A percentile compares a stretch with the other conserved stretches of the same genome.
Conservation (phyloP, 2,888 invertebrate genomes). For the Dynastes maya region DNA sequence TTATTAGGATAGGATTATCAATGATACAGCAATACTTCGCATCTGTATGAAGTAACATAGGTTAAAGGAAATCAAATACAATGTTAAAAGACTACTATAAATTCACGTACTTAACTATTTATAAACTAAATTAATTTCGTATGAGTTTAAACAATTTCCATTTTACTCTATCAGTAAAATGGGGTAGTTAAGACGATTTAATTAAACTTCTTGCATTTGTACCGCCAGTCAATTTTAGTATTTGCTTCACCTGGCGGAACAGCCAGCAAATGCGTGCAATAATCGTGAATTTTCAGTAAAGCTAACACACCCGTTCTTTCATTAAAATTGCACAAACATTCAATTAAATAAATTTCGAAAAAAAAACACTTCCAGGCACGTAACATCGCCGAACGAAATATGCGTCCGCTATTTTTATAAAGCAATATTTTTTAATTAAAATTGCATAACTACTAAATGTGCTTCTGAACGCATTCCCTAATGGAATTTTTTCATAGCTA, state of each 20-base stretch:
- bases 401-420: slow-evolving; percentile 29
- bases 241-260: not conserved
- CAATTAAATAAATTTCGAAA: slow-evolving; percentile 24
- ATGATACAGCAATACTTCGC: too few relatives aligned
- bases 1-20: too few relatives aligned
- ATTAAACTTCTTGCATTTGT: too few relatives aligned
- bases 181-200: too few relatives aligned
- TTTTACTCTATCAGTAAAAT: too few relatives aligned
- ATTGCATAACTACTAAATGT: slow-evolving; percentile 27
- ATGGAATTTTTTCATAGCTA: not conserved
- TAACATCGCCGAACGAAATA: slow-evolving; percentile 1
- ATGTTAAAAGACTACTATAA: too few relatives aligned
- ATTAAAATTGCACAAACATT: slow-evolving; percentile 21
- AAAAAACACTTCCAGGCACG: slow-evolving; percentile 16
- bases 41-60: too few relatives aligned
- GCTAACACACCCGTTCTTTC: slow-evolving; percentile 16
- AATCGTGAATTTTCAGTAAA: slow-evolving; percentile 33
- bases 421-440: slow-evolving; percentile 34
- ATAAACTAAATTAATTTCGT: too few relatives aligned
- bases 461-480: not conserved
- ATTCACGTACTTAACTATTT: not conserved
- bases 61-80: too few relatives aligned
- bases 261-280: slow-evolving; percentile 24
- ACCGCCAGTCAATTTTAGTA: slow-evolving; percentile 3
- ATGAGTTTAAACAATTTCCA: too few relatives aligned